Base-by-base conservation (phyloP, 2,113 vertebrate genomes). In the Microcebus lehilahytsara region DNA sequence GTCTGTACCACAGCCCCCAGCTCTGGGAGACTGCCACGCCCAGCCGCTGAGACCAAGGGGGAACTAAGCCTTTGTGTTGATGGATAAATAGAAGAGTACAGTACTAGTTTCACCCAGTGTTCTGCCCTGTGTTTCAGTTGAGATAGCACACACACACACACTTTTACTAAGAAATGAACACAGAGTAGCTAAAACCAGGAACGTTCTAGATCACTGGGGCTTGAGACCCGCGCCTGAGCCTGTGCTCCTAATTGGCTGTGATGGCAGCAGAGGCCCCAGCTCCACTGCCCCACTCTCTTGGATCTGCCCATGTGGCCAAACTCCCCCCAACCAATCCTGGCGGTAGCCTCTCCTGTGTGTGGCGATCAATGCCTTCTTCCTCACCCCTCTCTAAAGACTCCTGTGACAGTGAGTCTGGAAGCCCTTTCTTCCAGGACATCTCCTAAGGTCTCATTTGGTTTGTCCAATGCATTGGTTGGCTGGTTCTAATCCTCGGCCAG, bases 161-260 rank as follows among this genome's bases (percentile, higher is more conserved):
- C 40, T 96, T 79, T 75, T 40, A 64, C 67, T 60, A 85, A 96
- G 42, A 80, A 93, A 85, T 88, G 51, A 85, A 85, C 58, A 88
- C 46, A 89, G 91, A 72, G 25, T 34, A 75, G 13, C n/a, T 62
- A 49, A 91, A 62, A 77, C 51, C 49, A 89, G 72, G 42, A 20
- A 86, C 74, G 42, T 75, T 83, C n/a, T 74, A n/a, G 17, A 85
- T 78, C 34, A 58, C 14, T 60, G 23, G 22, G 37, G 53, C 30
- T 92, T 69, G 34, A 67, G 20, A 58, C 5, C 9, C 56, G 40
- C n/a, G n/a, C 16, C 67, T 84, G 51, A 75, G 19, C 32, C 14
- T n/a, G 79, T 16, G 23, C 42, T 93, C 60, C 58, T 66, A 10
- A 60, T 5, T 25, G 30, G 30, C 58, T 34, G 1, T 23, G 2